Conservation (phyloP, 92 coral and sea anemone genomes). For the Epizoanthus rinbou region DNA sequence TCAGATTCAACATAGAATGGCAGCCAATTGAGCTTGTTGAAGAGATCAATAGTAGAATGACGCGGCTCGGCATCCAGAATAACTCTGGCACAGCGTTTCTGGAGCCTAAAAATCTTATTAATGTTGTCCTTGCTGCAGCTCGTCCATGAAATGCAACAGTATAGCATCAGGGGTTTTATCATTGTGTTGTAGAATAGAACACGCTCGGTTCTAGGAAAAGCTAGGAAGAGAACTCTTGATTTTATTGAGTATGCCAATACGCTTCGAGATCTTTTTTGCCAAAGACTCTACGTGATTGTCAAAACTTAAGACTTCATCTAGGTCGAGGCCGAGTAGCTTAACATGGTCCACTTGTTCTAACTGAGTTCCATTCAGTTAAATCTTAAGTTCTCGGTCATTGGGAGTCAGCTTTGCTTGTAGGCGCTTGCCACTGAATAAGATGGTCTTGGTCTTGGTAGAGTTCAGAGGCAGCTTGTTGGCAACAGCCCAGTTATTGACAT, state of each 20-base stretch:
- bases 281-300: constrained; percentile 30
- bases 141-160: too few species aligned
- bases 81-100: too few species aligned
- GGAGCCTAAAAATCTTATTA: neutral
- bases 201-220: constrained; percentile 47
- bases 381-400: constrained; percentile 26
- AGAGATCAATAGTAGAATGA: too few species aligned
- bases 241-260: constrained; percentile 30
- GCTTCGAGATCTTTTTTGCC: constrained; percentile 35
- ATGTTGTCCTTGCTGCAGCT: neutral
- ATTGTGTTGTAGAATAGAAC: constrained; percentile 20
- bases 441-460: constrained; percentile 31
- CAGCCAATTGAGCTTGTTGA: too few species aligned
- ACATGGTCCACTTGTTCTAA: constrained; percentile 26
- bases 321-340: constrained; percentile 35
- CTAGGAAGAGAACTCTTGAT: constrained; percentile 38
- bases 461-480: constrained; percentile 39
- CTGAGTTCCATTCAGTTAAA: constrained; percentile 22
- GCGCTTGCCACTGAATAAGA: constrained; percentile 21
- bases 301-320: constrained; percentile 22
- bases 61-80: too few species aligned
- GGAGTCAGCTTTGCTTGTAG: constrained; percentile 10
- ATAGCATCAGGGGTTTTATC: too few species aligned
- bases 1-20: too few species aligned
- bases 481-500: too few species aligned